Evolutionary conservation across 1,140 invertebrate genomes (phyloP), one percentile per base, ranked within the genome.

Genomic region (Harlomillsia oculata): DNA sequence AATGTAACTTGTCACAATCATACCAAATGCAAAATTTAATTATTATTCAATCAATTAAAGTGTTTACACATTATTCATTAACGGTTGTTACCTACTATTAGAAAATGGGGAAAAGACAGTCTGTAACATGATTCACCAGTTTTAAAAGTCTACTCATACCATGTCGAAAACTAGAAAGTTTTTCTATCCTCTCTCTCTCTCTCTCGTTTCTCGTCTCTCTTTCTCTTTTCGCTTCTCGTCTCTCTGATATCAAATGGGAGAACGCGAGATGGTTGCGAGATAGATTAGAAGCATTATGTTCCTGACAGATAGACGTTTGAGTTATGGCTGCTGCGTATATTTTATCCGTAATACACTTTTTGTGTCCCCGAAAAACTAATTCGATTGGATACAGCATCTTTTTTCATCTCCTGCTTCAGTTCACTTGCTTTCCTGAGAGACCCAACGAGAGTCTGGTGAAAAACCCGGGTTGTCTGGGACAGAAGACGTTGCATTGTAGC

Each of bases 211-310:
- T n/a, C n/a, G n/a, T n/a, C n/a, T n/a, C n/a, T n/a, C n/a, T n/a
- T n/a, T n/a, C n/a, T n/a, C n/a, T n/a, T n/a, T n/a, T n/a, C n/a
- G n/a, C n/a, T n/a, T n/a, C n/a, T n/a, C n/a, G n/a, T 49, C 51
- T 59, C 49, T 53, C 43, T 53, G 44, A 53, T 53, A 53, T 49
- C 57, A 53, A 59, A 53, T 53, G 44, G 57, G 57, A 59, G 54
- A 37, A 43, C 26, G 56, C 50, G 59, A 64, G 62, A 64, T 64
- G 62, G 62, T 57, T 60, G 59, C 41, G 56, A 64, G 63, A 64
- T 64, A 61, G 63, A 64, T 64, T 64, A 64, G 55, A 58, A 61
- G 63, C 63, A 64, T 64, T 64, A 64, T 64, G 63, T 61, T 58
- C 56, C 36, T 61, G 63, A 64, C 63, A 64, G 63, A 64, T 61